Evolutionary conservation across 53 echinoderm and acorn worm species (phyloP).

Genomic region (Patiria pectinifera): DNA sequence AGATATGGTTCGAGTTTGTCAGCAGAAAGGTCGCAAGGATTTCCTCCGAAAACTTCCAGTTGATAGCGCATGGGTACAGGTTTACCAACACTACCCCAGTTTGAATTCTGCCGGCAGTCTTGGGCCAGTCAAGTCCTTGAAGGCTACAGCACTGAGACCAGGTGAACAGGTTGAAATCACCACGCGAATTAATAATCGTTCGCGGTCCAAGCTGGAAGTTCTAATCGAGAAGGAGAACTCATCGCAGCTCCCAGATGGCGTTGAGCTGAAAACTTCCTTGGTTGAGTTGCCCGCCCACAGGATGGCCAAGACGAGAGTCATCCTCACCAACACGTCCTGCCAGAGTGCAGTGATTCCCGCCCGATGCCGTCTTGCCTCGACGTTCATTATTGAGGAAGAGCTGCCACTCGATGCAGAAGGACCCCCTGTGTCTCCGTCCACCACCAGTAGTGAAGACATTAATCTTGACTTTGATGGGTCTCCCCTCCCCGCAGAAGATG

Average conservation of each 20-base stretch:
- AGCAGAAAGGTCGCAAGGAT: conserved; percentile 35
- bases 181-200: background rate
- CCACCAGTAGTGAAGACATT: background rate
- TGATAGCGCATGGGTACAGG: conserved; percentile 36
- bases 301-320: background rate
- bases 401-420: background rate
- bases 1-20: conserved; percentile 41
- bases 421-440: background rate
- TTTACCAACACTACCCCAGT: background rate
- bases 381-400: background rate
- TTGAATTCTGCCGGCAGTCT: background rate
- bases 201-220: background rate
- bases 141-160: background rate
- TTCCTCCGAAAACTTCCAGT: conserved; percentile 24
- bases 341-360: conserved; percentile 27
- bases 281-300: conserved; percentile 9
- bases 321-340: conserved; percentile 22
- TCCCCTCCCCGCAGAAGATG: conserved; percentile 44
- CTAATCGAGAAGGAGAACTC: conserved; percentile 8
- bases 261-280: background rate
- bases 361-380: conserved; percentile 22
- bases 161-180: conserved; percentile 23
- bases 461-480: conserved; percentile 35
- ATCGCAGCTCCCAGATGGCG: conserved; percentile 5
- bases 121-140: background rate